A percentile compares a stretch with the other conserved stretches of the same genome.
These are phyloP conservation scores for Actenoides hombroni DNA, from an alignment of 2,113 vertebrate genomes.

Conservation along the genomic window DNA sequence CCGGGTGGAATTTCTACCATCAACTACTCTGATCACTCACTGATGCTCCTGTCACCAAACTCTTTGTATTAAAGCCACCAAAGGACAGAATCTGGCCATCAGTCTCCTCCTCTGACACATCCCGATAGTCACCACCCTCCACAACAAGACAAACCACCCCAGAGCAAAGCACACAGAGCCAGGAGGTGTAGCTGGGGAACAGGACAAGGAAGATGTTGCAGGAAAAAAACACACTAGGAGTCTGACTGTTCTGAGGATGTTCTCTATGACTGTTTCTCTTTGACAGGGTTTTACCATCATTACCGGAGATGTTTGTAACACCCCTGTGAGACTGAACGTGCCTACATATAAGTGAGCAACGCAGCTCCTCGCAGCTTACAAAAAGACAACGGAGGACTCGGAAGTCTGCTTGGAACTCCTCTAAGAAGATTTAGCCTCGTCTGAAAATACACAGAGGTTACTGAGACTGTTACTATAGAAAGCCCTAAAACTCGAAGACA, in stretches of 20 bases:
- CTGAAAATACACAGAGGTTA: neutral
- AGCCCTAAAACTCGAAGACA: neutral
- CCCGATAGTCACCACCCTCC: neutral
- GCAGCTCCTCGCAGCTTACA: neutral
- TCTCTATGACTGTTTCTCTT: neutral
- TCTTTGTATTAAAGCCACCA: neutral
- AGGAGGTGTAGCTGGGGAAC: neutral
- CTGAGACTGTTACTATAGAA: neutral
- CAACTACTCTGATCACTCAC: neutral
- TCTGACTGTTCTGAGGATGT: neutral
- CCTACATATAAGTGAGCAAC: neutral
- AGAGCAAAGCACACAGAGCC: neutral
- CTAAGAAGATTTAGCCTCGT: neutral
- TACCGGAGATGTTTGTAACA: neutral
- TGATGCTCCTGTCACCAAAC: neutral
- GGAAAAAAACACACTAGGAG: neutral
- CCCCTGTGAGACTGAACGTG: rapidly evolving
- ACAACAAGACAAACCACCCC: neutral
- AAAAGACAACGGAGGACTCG: neutral
- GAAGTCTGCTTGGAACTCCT: neutral
- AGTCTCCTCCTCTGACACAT: neutral
- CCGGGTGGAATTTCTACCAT: neutral
- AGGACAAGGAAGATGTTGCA: neutral
- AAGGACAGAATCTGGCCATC: rapidly evolving
- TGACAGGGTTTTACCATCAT: neutral